A percentile compares a stretch with the other conserved stretches of the same genome.
Conservation (phyloP, 1,140 invertebrate genomes). For the Pseudomyrmex flavicornis region DNA sequence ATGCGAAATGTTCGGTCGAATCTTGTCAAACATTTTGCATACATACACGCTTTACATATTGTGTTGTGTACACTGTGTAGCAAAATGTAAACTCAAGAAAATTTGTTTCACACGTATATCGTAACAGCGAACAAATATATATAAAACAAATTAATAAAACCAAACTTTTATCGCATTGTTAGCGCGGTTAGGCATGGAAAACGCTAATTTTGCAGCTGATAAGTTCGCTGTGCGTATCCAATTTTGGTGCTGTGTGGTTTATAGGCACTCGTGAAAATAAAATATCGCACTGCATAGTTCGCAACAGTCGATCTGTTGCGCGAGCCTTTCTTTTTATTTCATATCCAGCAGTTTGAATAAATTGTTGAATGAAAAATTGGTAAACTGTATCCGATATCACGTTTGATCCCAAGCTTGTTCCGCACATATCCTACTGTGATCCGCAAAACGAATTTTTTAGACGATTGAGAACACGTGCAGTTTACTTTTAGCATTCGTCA, state of each 20-base stretch:
- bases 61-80: neutral
- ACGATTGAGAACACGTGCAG: slow-evolving; percentile 20
- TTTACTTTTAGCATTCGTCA: slow-evolving; percentile 14
- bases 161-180: neutral
- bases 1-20: slow-evolving; percentile 28
- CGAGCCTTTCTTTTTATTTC: slow-evolving; percentile 42
- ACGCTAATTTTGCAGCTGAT: slow-evolving; percentile 17
- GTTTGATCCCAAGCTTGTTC: slow-evolving; percentile 24
- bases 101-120: no score
- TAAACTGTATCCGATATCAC: slow-evolving; percentile 50
- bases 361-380: slow-evolving; percentile 61
- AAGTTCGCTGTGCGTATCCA: slow-evolving; percentile 20
- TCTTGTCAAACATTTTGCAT: slow-evolving; percentile 30
- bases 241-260: slow-evolving; percentile 44
- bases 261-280: slow-evolving; percentile 53
- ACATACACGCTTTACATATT: neutral
- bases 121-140: neutral
- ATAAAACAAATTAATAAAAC: neutral
- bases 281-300: slow-evolving; percentile 37
- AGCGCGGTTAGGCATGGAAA: neutral
- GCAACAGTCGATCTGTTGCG: slow-evolving; percentile 18
- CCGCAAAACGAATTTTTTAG: slow-evolving; percentile 25
- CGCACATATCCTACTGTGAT: slow-evolving; percentile 19
- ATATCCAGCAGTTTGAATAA: slow-evolving; percentile 46
- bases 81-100: neutral